A percentile compares a stretch with the other conserved stretches of the same genome.
These are phyloP conservation scores for Chalcis sispes DNA, from an alignment of 2,888 invertebrate genomes.

Conservation along the genomic window DNA sequence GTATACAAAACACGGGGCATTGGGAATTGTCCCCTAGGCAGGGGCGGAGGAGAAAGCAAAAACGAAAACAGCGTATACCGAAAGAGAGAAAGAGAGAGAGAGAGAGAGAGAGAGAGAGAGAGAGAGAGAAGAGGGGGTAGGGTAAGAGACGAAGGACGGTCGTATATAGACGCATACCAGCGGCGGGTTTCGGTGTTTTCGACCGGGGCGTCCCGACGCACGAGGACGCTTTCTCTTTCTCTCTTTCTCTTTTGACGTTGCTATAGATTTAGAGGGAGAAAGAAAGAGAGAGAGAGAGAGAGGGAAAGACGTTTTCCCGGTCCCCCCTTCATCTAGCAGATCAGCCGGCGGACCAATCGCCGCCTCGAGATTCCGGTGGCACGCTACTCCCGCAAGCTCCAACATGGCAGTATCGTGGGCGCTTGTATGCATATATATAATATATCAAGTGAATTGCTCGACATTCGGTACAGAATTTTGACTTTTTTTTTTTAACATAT, in stretches of 20 bases:
- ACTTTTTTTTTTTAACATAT: no score
- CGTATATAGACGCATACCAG: conserved; percentile 28
- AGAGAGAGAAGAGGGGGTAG: no score
- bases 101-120: no score
- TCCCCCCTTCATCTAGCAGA: conserved; percentile 15
- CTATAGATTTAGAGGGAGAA: no score
- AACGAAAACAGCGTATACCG: no score
- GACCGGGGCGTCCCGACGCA: conserved; percentile 32
- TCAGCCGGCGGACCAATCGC: conserved; percentile 51
- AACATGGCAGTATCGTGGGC: conserved; percentile 56
- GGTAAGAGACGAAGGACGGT: conserved; percentile 21
- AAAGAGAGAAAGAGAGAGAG: no score
- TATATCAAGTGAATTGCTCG: no score
- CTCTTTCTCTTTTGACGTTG: conserved; percentile 8
- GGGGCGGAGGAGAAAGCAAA: neutral
- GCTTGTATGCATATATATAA: no score
- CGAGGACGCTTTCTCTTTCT: conserved; percentile 13
- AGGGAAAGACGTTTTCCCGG: conserved; percentile 30
- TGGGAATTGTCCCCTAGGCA: conserved; percentile 38
- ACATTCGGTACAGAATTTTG: no score
- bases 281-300: no score
- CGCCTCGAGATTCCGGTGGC: conserved; percentile 44
- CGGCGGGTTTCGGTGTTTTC: conserved; percentile 27
- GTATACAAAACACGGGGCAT: neutral
- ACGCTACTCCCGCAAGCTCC: conserved; percentile 44